Conservation (phyloP, 2,113 vertebrate genomes). For the Glaucomys volans region DNA sequence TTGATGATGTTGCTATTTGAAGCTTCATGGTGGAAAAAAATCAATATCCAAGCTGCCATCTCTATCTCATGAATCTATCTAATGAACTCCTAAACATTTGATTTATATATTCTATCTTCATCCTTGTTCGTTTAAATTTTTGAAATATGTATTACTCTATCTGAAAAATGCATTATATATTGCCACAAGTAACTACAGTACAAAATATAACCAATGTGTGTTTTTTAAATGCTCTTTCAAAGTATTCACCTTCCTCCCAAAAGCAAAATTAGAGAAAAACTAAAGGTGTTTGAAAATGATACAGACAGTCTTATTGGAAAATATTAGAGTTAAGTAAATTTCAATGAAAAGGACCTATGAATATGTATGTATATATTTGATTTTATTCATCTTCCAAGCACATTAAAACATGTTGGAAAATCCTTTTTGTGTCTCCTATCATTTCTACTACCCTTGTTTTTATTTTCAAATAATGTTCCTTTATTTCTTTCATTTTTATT, state of each 20-base stretch:
- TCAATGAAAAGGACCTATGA: background rate
- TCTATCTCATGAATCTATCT: background rate
- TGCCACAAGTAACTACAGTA: background rate
- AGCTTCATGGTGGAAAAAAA: background rate
- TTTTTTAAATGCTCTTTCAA: background rate
- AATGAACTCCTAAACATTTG: background rate
- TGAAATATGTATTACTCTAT: background rate
- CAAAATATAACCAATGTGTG: background rate
- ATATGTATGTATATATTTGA: background rate
- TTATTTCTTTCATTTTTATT: background rate
- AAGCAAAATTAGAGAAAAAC: constrained; percentile 17
- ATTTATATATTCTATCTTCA: background rate
- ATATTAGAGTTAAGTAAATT: background rate
- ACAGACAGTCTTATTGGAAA: background rate
- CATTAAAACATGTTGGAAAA: background rate
- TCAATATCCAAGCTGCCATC: background rate
- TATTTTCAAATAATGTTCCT: background rate
- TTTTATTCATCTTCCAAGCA: background rate
- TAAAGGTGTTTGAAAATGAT: background rate
- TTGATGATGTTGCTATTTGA: background rate
- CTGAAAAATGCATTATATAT: background rate
- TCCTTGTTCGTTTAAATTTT: background rate
- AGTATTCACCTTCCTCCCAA: background rate
- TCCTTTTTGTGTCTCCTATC: background rate
- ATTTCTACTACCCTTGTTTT: background rate